Percentiles rank a stretch among this genome's conserved stretches.
phyloP scores from a whole-genome alignment of 2,113 vertebrate species.

The Amphiprion ocellaris region DNA sequence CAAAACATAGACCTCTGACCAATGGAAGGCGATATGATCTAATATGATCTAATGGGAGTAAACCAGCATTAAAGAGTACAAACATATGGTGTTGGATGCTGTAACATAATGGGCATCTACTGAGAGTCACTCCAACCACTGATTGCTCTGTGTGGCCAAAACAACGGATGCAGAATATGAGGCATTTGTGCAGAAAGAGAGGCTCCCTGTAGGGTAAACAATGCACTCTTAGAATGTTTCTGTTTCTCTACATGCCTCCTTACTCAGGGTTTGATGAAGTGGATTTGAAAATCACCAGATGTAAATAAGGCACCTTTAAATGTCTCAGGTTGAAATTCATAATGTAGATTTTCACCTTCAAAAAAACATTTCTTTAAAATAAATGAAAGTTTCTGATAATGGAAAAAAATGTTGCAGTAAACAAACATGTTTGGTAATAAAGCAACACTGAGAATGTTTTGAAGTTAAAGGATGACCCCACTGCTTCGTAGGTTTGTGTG shows the following conservation, averaged over 20 bases:
- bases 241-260: background rate
- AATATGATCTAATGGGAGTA: background rate
- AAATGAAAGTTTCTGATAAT: background rate
- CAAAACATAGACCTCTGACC: no score
- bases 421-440: background rate
- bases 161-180: background rate
- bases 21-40: no score
- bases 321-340: background rate
- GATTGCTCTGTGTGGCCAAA: slow-evolving; percentile 2
- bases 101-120: background rate
- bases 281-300: background rate
- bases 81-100: slow-evolving; percentile 1
- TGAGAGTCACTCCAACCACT: slow-evolving; percentile 7
- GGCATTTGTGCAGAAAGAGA: background rate
- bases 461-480: background rate
- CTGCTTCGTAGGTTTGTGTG: background rate
- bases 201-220: background rate
- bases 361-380: background rate
- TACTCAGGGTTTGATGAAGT: background rate
- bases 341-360: background rate
- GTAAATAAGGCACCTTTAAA: slow-evolving; percentile 4
- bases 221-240: background rate
- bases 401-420: no score
- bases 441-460: background rate
- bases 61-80: background rate